Percentiles rank a stretch among this genome's conserved stretches.
These are phyloP conservation scores for Paracanthobrama guichenoti DNA, from an alignment of 2,113 vertebrate species.

Conservation along the genomic window DNA sequence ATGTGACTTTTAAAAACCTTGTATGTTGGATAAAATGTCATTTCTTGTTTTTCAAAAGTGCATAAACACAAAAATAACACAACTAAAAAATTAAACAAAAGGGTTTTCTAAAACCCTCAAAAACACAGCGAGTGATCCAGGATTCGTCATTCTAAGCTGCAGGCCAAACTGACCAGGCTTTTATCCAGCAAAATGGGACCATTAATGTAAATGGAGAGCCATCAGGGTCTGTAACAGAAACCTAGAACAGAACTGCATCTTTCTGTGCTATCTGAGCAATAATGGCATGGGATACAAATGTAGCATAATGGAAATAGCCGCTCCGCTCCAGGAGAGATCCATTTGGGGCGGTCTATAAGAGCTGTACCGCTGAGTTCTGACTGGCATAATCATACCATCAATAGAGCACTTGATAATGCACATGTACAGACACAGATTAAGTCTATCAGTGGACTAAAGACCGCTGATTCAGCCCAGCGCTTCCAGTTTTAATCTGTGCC, in stretches of 20 bases:
- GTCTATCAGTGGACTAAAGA: slow-evolving; percentile 25
- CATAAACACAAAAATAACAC: slow-evolving; percentile 5
- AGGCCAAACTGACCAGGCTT: slow-evolving; percentile 52
- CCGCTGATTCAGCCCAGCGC: neutral
- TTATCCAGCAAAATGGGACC: slow-evolving; percentile 55
- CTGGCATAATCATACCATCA: slow-evolving; percentile 51
- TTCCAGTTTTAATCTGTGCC: neutral
- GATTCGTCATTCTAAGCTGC: slow-evolving; percentile 42
- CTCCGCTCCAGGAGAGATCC: slow-evolving; percentile 51
- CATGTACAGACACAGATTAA: slow-evolving; percentile 23
- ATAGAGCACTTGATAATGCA: slow-evolving; percentile 38
- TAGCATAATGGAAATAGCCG: slow-evolving; percentile 53
- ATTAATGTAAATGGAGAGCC: slow-evolving; percentile 61
- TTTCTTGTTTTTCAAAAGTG: neutral
- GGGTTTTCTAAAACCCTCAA: slow-evolving; percentile 14
- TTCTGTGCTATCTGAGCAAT: slow-evolving; percentile 59
- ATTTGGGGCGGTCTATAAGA: slow-evolving; percentile 47
- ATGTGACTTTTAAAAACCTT: neutral
- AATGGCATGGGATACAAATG: slow-evolving; percentile 52
- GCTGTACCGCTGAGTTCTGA: slow-evolving; percentile 33
- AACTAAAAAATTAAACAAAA: slow-evolving; percentile 19
- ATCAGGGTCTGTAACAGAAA: slow-evolving; percentile 56
- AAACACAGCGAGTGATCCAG: slow-evolving; percentile 27
- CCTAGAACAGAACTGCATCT: slow-evolving; percentile 55
- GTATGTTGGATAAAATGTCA: neutral